Evolutionary conservation across 2,113 vertebrate species (phyloP).

Genomic region (Mus musculus): GRCm39 chr1:161155501-161156000

Average conservation of each 20-base stretch:
- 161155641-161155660: background rate
- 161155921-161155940: background rate
- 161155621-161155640: background rate
- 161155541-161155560: background rate
- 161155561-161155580: background rate
- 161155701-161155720: background rate
- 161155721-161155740: background rate
- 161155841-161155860: background rate
- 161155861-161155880: background rate
- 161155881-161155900: background rate
- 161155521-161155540: background rate
- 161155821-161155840: background rate
- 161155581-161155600: background rate
- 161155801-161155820: background rate
- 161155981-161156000: slow-evolving; percentile 12
- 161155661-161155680: background rate
- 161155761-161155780: background rate
- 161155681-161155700: background rate
- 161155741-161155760: background rate
- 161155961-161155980: background rate
- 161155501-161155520: background rate
- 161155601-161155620: background rate
- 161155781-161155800: background rate
- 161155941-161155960: background rate
- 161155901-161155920: background rate